Percentiles rank a stretch among this genome's conserved stretches.
These are phyloP conservation scores for Netelia inedita DNA, from an alignment of 2,888 invertebrate genomes.

Conservation along the genomic window DNA sequence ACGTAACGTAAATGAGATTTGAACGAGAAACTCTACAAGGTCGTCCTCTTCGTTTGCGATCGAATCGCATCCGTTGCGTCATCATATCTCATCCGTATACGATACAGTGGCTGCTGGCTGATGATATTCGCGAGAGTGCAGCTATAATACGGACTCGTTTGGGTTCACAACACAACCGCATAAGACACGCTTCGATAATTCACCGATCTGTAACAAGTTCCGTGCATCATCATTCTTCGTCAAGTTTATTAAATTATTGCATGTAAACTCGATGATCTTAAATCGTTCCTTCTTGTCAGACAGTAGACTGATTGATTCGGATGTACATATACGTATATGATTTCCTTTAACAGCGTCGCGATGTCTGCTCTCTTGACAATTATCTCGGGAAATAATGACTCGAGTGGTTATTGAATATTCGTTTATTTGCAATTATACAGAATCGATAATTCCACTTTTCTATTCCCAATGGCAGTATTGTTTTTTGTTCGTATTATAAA, in stretches of 20 bases:
- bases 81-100: conserved; percentile 60
- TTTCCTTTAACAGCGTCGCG: background rate
- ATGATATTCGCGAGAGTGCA: background rate
- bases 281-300: background rate
- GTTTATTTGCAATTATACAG: background rate
- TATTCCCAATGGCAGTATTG: no score
- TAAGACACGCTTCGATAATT: conserved; percentile 54
- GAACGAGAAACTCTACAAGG: conserved; percentile 79
- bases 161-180: conserved; percentile 45
- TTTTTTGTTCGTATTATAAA: background rate
- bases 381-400: background rate
- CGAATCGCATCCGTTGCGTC: conserved; percentile 79
- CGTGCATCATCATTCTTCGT: conserved; percentile 46
- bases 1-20: conserved; percentile 76
- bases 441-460: background rate
- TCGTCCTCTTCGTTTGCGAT: conserved; percentile 74
- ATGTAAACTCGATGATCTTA: conserved; percentile 62
- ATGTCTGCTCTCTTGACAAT: background rate
- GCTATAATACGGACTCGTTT: conserved; percentile 23
- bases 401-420: background rate
- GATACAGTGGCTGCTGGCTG: background rate
- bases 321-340: background rate
- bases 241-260: conserved; percentile 76
- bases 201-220: conserved; percentile 52
- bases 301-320: background rate